Percentiles rank a stretch among this genome's conserved stretches.
These are phyloP conservation scores for Pipistrellus pipistrellus DNA, from an alignment of 2,797 vertebrate species.

Conservation along the genomic window DNA sequence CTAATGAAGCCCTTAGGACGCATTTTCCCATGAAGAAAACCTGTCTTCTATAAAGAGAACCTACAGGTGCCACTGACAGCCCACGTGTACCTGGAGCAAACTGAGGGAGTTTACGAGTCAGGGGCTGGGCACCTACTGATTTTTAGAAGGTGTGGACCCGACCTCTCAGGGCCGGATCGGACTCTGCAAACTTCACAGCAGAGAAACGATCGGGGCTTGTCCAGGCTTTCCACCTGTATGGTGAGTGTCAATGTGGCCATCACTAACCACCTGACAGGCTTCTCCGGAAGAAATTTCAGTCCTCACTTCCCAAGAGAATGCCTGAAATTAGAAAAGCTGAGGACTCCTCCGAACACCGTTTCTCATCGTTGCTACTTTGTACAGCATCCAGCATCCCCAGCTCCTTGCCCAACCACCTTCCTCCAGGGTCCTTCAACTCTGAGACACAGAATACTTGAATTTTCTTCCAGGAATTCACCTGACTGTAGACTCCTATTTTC, in stretches of 20 bases:
- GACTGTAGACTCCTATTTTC: constrained; percentile 16
- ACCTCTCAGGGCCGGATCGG: neutral
- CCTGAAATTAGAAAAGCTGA: constrained; percentile 24
- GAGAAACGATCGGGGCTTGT: constrained; percentile 19
- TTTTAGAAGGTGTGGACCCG: neutral
- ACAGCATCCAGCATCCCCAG: neutral
- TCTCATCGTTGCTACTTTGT: neutral
- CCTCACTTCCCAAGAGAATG: constrained; percentile 11
- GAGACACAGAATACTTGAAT: neutral
- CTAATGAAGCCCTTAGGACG: neutral
- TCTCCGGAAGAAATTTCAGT: constrained; percentile 54
- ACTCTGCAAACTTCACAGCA: neutral
- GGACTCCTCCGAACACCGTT: neutral
- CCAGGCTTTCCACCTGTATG: neutral
- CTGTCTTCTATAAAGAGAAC: neutral
- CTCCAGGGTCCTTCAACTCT: constrained; percentile 14
- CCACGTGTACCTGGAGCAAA: neutral
- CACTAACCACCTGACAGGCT: neutral
- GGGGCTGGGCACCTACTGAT: neutral
- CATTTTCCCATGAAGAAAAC: neutral
- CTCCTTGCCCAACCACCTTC: neutral
- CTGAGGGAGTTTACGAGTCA: neutral
- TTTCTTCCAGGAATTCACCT: constrained; percentile 61
- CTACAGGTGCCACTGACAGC: neutral
- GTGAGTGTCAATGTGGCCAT: neutral